Evolutionary conservation across 2,888 invertebrate genomes (phyloP).

Genomic region (Ganaspis brasiliensis): DNA sequence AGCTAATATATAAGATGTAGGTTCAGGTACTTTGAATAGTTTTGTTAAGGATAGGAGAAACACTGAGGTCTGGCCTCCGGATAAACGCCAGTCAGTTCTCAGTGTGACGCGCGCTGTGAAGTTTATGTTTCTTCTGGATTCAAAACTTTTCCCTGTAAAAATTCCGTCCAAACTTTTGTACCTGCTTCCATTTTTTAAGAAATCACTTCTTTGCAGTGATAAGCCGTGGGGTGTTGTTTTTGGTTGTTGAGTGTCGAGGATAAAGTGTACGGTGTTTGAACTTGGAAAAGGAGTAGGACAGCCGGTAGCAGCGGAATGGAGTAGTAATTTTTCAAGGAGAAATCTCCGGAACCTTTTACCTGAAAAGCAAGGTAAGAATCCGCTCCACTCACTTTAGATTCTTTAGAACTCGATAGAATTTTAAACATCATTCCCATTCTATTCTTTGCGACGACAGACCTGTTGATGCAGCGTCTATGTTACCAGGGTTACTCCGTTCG

Average conservation of each 20-base stretch:
- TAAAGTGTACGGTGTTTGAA: conserved; percentile 29
- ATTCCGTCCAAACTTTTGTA: conserved; percentile 32
- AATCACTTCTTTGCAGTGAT: neutral
- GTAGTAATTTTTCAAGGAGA: conserved; percentile 66
- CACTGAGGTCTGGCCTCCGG: conserved; percentile 58
- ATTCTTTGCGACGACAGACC: conserved; percentile 27
- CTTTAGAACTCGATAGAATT: conserved; percentile 5
- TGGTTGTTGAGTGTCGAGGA: conserved; percentile 21
- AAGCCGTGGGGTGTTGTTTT: conserved; percentile 27
- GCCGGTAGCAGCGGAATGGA: conserved; percentile 54
- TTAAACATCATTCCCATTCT: conserved; percentile 9
- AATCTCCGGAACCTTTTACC: conserved; percentile 63
- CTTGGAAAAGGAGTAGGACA: conserved; percentile 30
- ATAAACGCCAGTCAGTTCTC: conserved; percentile 56
- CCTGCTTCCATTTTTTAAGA: conserved; percentile 7
- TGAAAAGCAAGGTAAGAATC: conserved; percentile 64
- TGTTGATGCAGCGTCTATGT: conserved; percentile 41
- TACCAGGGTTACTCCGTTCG: conserved; percentile 36
- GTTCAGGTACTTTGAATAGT: neutral
- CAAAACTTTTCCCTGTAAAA: conserved; percentile 11
- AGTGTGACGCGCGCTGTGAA: conserved; percentile 65
- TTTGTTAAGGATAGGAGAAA: conserved; percentile 44
- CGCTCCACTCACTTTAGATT: conserved; percentile 25
- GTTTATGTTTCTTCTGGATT: conserved; percentile 45
- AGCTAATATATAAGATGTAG: neutral